Evolutionary conservation across 2,888 invertebrate genomes (phyloP), one percentile per base, ranked within the genome.

Genomic region (Cyclophora punctaria): DNA sequence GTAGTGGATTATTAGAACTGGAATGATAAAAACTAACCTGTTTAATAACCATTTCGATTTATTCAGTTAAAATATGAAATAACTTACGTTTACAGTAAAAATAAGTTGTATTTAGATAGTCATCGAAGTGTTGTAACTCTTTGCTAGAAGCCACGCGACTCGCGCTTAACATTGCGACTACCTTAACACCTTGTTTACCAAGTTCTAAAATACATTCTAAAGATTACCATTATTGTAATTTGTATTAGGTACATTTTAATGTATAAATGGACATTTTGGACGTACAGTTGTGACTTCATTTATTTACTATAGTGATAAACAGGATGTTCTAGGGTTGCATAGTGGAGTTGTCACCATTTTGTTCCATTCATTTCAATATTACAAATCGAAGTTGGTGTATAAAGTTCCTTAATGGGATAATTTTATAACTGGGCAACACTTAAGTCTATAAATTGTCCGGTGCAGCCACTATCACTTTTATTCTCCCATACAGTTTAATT

Each of bases 181-280:
- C 69, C 79, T 72, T 73, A 75, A 63, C 69, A 72, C 72, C 71
- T 78, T 71, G 72, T 69, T 74, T 66, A 75, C 75, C 80, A 77
- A 80, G 75, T 77, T 76, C 81, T 84, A 80, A 77, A 73, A 78
- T 83, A 85, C 82, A 67, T 69, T 71, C 83, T 86, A 87, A 80
- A 71, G 79, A 84, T 84, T 87, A 87, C 20, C 79, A 85, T 85
- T 86, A 86, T 81, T 86, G 86, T 86, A 82, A 83, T 82, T 83
- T 85, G 87, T 84, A 83, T 78, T 81, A 85, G 87, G 87, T 87
- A 86, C 79, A 80, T 82, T 57, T 55, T 86, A 85, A 86, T 83
- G 80, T 84, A 88, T 86, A 83, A 83, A 86, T 89, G 89, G 89
- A 89, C 89, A 89, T 82, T 85, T 87, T 89, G 89, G 89, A 89